Conservation (phyloP, 2,888 invertebrate species). For the Pristionchus japonicus region DNA sequence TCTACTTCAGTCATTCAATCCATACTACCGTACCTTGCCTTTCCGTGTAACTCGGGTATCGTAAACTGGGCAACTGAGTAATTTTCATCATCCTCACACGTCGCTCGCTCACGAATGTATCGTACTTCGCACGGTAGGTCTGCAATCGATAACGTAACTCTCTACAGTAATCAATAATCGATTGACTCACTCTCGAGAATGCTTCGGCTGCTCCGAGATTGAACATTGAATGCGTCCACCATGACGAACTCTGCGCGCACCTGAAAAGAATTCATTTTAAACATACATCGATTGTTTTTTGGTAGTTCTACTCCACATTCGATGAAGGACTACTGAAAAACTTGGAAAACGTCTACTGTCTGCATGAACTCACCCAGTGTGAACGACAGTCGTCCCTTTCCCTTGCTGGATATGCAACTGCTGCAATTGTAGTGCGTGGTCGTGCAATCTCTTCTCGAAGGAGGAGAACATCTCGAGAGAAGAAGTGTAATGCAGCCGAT, state of each 20-base stretch:
- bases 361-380: not conserved
- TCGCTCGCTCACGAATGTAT: not conserved
- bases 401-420: not conserved
- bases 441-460: not conserved
- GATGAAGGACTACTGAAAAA: too few species aligned
- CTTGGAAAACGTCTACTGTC: too few species aligned
- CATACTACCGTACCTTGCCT: not conserved
- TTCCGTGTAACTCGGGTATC: not conserved
- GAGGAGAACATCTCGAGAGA: not conserved
- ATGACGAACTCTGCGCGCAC: not conserved
- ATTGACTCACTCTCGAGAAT: not conserved
- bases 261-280: not conserved
- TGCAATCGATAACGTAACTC: not conserved
- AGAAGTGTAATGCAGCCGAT: not conserved
- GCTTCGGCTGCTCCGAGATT: not conserved
- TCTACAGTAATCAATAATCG: not conserved
- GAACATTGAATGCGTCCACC: not conserved
- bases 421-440: not conserved
- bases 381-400: not conserved
- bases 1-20: not conserved
- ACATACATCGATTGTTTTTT: too few species aligned
- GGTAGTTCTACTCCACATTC: not conserved
- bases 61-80: not conserved
- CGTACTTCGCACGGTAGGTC: not conserved
- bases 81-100: constrained; percentile 4